Evolutionary conservation across 2,888 invertebrate genomes (phyloP).

Genomic region (Tetragnatha montana): DNA sequence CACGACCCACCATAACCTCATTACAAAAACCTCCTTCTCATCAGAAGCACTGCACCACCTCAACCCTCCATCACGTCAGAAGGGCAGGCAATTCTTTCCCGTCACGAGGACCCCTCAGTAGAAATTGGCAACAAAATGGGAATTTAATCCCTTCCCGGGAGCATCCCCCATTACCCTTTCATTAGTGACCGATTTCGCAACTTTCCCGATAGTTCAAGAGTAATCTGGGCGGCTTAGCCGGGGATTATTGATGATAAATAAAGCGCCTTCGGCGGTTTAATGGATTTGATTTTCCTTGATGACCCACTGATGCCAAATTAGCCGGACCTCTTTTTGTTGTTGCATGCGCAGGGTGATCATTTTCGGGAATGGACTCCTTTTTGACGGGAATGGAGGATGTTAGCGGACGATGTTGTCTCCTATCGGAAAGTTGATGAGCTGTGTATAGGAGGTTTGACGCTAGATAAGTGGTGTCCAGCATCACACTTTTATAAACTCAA

Average conservation of each 20-base stretch:
- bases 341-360: not conserved
- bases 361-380: not conserved
- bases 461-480: no score
- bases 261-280: conserved; percentile 23
- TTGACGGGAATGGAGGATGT: no score
- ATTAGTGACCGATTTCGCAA: conserved; percentile 44
- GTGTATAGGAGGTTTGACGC: no score
- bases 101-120: not conserved
- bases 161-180: conserved; percentile 30
- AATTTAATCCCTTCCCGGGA: conserved; percentile 39
- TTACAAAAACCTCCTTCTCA: no score
- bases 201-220: conserved; percentile 44
- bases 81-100: not conserved
- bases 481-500: no score
- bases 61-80: not conserved
- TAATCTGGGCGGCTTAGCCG: conserved; percentile 25
- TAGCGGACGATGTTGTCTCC: no score
- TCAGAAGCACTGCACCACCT: no score
- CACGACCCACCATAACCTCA: no score
- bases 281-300: conserved; percentile 44
- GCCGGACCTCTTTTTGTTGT: not conserved
- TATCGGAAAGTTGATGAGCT: no score
- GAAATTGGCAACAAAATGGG: conserved; percentile 17
- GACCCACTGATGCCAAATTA: conserved; percentile 25
- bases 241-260: conserved; percentile 46